Percentiles rank a stretch among this genome's conserved stretches.
phyloP scores from a whole-genome alignment of 2,888 invertebrate genomes.

The Cosmia trapezina region DNA sequence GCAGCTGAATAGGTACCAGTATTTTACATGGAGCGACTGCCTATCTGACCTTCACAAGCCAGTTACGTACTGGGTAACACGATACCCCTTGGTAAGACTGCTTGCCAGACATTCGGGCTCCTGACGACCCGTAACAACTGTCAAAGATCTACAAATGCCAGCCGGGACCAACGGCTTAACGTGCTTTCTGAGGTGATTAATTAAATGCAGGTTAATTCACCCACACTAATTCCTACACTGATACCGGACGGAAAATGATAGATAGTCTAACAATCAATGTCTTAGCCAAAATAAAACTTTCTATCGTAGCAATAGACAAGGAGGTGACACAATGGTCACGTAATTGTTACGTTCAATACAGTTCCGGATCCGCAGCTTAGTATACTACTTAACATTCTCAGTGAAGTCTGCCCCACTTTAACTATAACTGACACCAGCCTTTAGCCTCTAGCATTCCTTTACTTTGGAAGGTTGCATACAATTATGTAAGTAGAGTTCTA shows the following conservation, averaged over 20 bases:
- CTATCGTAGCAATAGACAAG: constrained; percentile 30
- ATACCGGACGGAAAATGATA: background rate
- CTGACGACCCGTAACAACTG: no score
- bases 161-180: no score
- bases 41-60: no score
- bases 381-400: constrained; percentile 81
- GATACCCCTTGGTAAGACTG: no score
- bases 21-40: no score
- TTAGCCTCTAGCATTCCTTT: constrained; percentile 50
- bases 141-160: no score
- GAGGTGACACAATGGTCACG: constrained; percentile 69
- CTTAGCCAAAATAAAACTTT: constrained; percentile 40
- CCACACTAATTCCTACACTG: background rate
- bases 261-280: background rate
- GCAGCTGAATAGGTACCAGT: no score
- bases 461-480: constrained; percentile 35
- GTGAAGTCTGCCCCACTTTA: constrained; percentile 77
- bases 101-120: no score
- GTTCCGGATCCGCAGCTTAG: constrained; percentile 70
- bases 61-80: no score
- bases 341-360: constrained; percentile 73
- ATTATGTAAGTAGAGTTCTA: constrained; percentile 23
- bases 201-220: background rate
- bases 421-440: constrained; percentile 66
- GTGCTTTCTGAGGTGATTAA: no score